Conservation (phyloP, 2,113 vertebrate genomes). For the Sinocyclocheilus grahami region DNA sequence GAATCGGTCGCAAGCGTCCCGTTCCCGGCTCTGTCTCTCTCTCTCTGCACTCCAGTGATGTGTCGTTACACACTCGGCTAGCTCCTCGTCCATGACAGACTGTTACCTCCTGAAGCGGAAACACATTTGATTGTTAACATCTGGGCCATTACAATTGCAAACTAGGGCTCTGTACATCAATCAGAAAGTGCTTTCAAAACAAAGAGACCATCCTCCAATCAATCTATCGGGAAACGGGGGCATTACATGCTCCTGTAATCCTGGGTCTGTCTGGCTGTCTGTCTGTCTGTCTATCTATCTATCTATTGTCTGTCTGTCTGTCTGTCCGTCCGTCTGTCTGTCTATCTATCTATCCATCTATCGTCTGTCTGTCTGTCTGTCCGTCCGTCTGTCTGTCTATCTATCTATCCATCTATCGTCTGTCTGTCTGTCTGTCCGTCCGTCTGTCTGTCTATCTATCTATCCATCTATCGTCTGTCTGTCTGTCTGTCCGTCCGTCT, state of each 20-base stretch:
- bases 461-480: too few relatives aligned
- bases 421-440: too few relatives aligned
- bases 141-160: slow-evolving; percentile 88
- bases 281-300: too few relatives aligned
- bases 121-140: slow-evolving; percentile 87
- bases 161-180: slow-evolving; percentile 89
- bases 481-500: too few relatives aligned
- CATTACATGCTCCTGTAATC: slow-evolving; percentile 88
- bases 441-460: too few relatives aligned
- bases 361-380: rapidly evolving
- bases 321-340: too few relatives aligned
- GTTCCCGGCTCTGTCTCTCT: background rate
- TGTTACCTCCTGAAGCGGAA: slow-evolving; percentile 85
- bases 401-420: too few relatives aligned
- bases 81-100: slow-evolving; percentile 83
- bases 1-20: background rate
- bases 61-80: slow-evolving; percentile 81
- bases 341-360: background rate
- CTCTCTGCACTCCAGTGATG: slow-evolving; percentile 24
- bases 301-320: too few relatives aligned
- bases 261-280: slow-evolving; percentile 51
- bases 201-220: slow-evolving; percentile 90
- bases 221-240: slow-evolving; percentile 83
- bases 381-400: too few relatives aligned
- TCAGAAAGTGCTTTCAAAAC: slow-evolving; percentile 96